Evolutionary conservation across 2,888 invertebrate genomes (phyloP).

Genomic region (Watsonalla cultraria): DNA sequence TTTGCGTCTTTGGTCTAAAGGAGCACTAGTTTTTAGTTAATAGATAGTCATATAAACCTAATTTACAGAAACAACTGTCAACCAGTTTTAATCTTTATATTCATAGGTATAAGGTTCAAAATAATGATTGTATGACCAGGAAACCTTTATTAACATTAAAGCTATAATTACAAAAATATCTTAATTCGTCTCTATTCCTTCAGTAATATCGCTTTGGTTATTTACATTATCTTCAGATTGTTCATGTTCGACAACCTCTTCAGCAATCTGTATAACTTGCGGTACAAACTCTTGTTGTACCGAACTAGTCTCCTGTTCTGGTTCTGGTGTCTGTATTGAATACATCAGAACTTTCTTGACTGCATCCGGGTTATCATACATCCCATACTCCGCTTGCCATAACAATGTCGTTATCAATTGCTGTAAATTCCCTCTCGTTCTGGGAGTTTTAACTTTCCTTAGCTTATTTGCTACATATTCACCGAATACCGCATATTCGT

Average conservation of each 20-base stretch:
- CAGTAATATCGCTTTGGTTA: slow-evolving; percentile 7
- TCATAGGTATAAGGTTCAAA: too few relatives aligned
- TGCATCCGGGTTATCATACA: slow-evolving; percentile 60
- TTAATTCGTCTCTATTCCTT: background rate
- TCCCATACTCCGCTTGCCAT: slow-evolving; percentile 69
- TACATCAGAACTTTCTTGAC: slow-evolving; percentile 57
- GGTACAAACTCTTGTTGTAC: slow-evolving; percentile 15
- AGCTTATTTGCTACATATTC: slow-evolving; percentile 69
- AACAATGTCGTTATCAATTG: slow-evolving; percentile 66
- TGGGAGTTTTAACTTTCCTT: slow-evolving; percentile 50
- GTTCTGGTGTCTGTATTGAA: slow-evolving; percentile 35
- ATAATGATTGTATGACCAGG: background rate
- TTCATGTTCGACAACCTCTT: slow-evolving; percentile 22
- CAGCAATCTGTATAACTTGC: slow-evolving; percentile 15
- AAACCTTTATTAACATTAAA: background rate
- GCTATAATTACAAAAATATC: background rate
- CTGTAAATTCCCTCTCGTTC: slow-evolving; percentile 61
- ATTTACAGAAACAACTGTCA: background rate
- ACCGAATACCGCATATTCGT: slow-evolving; percentile 64
- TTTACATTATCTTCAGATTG: slow-evolving; percentile 22
- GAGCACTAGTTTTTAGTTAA: too few relatives aligned
- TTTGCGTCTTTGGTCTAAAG: too few relatives aligned
- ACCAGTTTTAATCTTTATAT: too few relatives aligned
- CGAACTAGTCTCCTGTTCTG: slow-evolving; percentile 10
- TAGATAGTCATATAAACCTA: too few relatives aligned